Evolutionary conservation across 2,888 invertebrate genomes (phyloP), one percentile per base, ranked within the genome.

Genomic region (Lagria hirta): DNA sequence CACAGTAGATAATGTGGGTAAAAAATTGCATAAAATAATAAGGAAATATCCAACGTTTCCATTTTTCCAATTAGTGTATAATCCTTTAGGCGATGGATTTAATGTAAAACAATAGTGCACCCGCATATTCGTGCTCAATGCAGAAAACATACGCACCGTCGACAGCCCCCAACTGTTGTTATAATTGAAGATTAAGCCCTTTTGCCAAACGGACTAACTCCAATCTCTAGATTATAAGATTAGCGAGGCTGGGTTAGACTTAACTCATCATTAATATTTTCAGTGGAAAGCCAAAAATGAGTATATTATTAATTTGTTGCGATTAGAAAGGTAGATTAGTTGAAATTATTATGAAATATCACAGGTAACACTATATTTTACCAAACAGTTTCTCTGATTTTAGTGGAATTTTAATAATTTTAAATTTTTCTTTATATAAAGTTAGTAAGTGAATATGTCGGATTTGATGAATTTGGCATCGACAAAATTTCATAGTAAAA

Each of bases 141-240:
- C n/a, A n/a, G n/a, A n/a, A n/a, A n/a, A n/a, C 17, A 24, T 20
- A 26, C 20, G 23, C 35, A 28, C 13, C 18, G 27, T 20, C 12
- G n/a, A 18, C 46, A 40, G 35, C 48, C 49, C 48, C 23, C 38
- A 51, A 43, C 51, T 49, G n/a, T 32, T 48, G 56, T 57, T 59
- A 58, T 59, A 61, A 61, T 61, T 59, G 60, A 58, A 61, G 59
- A 58, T 59, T 59, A 59, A 57, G 55, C 58, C 52, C 55, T 52
- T 52, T 52, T 54, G 52, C 54, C 55, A 48, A 52, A 52, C 53
- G 55, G 55, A 56, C 55, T 52, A 51, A 54, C 51, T 50, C 52
- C 43, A 48, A 48, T 50, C 48, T 45, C 43, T 24, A 48, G 61
- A 61, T 61, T 59, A 59, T 45, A 44, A 49, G 52, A 58, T 57